Percentiles rank a stretch among this genome's conserved stretches.
Evolutionary conservation across 2,113 vertebrate species (phyloP).

Genomic region (Deroptyus accipitrinus): DNA sequence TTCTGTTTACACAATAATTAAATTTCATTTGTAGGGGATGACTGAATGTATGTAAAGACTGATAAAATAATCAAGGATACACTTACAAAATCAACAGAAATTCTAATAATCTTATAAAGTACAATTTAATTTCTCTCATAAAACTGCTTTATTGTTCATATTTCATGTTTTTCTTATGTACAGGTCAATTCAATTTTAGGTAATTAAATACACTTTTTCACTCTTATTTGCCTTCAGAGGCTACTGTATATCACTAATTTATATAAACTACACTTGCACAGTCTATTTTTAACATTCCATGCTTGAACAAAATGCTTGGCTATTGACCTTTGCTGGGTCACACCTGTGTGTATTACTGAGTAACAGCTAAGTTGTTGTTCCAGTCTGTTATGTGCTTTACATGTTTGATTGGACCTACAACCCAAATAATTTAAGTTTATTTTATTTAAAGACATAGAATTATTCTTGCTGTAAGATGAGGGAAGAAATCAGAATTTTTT

Average conservation of each 20-base stretch:
- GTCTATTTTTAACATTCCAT: constrained; percentile 57
- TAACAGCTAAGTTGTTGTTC: constrained; percentile 24
- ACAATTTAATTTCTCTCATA: not conserved
- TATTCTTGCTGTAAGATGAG: not conserved
- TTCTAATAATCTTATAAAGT: constrained; percentile 17
- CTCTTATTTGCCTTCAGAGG: not conserved
- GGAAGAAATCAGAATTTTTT: not conserved
- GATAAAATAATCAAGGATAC: constrained; percentile 17
- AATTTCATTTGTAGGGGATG: constrained; percentile 1
- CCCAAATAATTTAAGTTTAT: not conserved
- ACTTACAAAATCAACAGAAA: constrained; percentile 40
- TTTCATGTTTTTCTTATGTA: not conserved
- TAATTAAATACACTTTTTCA: constrained; percentile 35
- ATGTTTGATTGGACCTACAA: not conserved
- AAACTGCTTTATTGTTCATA: not conserved
- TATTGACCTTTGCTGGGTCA: constrained; percentile 57
- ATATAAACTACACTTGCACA: constrained; percentile 19
- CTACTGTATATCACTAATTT: constrained; percentile 13
- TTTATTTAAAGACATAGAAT: not conserved
- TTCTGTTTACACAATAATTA: constrained; percentile 37
- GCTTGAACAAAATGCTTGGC: constrained; percentile 42
- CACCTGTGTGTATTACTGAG: constrained; percentile 27
- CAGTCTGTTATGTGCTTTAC: not conserved
- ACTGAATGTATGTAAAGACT: constrained; percentile 2
- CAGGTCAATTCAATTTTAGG: constrained; percentile 17